Evolutionary conservation across 2,888 invertebrate genomes (phyloP).

Genomic region (Raillietiella orientalis): DNA sequence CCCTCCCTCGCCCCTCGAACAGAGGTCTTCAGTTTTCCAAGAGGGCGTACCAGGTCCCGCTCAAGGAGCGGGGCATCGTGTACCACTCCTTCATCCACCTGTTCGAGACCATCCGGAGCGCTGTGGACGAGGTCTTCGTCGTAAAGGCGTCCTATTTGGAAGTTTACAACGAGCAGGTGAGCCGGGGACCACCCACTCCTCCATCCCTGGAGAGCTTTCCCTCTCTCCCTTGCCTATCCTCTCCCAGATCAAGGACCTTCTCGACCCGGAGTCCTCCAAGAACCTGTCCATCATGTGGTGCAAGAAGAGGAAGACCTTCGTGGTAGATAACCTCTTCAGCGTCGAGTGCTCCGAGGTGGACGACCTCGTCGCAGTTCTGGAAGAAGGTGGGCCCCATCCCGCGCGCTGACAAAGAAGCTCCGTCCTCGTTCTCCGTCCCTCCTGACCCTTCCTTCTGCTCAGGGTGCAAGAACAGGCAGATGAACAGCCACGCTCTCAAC

Average conservation of each 20-base stretch:
- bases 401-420: not conserved
- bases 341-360: slow-evolving; percentile 78
- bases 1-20: slow-evolving; percentile 1
- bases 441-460: slow-evolving; percentile 5
- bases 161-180: slow-evolving; percentile 86
- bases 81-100: slow-evolving; percentile 68
- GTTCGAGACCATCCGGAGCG: slow-evolving; percentile 41
- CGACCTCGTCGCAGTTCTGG: slow-evolving; percentile 64
- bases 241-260: slow-evolving; percentile 55
- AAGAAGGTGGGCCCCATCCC: slow-evolving; percentile 58
- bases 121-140: slow-evolving; percentile 32
- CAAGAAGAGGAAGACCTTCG: slow-evolving; percentile 59
- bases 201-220: no score
- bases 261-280: slow-evolving; percentile 54
- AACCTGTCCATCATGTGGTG: slow-evolving; percentile 74
- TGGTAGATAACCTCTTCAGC: slow-evolving; percentile 81
- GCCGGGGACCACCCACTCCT: no score
- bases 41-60: slow-evolving; percentile 19
- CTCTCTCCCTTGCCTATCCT: no score
- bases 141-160: slow-evolving; percentile 76
- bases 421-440: not conserved
- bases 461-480: slow-evolving; percentile 67
- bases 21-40: slow-evolving; percentile 1
- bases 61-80: slow-evolving; percentile 49
- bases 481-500: slow-evolving; percentile 72